Percentiles rank a stretch among this genome's conserved stretches.
These are phyloP conservation scores for Oncorhynchus tshawytscha DNA, from an alignment of 2,113 vertebrate genomes.

Conservation along the genomic window DNA sequence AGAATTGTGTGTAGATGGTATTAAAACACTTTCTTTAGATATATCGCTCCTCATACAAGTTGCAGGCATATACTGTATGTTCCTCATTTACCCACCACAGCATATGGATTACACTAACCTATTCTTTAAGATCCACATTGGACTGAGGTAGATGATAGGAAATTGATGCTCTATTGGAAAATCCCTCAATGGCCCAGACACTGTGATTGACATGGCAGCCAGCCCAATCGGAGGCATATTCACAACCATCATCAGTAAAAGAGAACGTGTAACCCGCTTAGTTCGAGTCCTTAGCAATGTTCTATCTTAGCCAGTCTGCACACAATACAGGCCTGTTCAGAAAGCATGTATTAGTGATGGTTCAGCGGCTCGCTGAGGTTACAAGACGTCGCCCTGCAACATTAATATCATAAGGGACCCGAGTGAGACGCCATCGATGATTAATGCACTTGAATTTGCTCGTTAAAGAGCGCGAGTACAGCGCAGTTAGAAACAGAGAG, in stretches of 20 bases:
- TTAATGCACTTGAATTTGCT: slow-evolving; percentile 31
- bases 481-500: slow-evolving; percentile 6
- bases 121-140: no score
- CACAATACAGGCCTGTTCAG: slow-evolving; percentile 2
- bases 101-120: no score
- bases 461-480: background rate
- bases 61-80: no score
- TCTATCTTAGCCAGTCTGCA: background rate
- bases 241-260: background rate
- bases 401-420: slow-evolving; percentile 35
- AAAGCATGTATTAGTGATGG: slow-evolving; percentile 34
- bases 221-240: background rate
- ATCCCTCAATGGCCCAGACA: background rate
- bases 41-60: no score
- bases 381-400: slow-evolving; percentile 24
- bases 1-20: no score
- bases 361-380: slow-evolving; percentile 15
- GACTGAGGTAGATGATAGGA: background rate
- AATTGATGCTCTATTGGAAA: background rate
- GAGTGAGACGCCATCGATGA: background rate
- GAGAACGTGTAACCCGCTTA: background rate
- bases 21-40: no score
- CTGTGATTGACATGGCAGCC: background rate
- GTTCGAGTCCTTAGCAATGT: background rate
- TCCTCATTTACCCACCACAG: no score